These are phyloP conservation scores for Polypedilum pembai DNA, from an alignment of 1,140 invertebrate species.

Conservation along the genomic window DNA sequence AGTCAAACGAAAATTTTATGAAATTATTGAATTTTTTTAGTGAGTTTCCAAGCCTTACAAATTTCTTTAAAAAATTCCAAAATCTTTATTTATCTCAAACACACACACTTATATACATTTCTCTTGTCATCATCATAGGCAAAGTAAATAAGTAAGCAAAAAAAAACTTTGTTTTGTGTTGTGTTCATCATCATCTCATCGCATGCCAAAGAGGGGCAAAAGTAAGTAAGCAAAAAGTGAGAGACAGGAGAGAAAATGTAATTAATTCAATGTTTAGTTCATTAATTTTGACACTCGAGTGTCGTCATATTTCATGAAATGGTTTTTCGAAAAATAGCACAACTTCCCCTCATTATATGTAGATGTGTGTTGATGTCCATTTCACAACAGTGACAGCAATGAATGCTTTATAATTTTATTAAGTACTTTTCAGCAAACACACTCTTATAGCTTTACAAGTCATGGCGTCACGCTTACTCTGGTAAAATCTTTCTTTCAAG, in stretches of 20 bases:
- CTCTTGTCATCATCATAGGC: too few species aligned
- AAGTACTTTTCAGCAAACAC: not conserved
- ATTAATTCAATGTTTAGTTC: slow-evolving; percentile 19
- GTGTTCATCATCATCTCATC: not conserved
- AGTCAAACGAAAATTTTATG: too few species aligned
- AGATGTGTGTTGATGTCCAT: not conserved
- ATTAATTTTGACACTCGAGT: slow-evolving; percentile 8
- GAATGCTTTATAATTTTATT: slow-evolving; percentile 19
- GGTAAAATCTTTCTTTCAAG: not conserved
- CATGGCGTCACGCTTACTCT: too few species aligned
- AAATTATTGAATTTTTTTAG: too few species aligned
- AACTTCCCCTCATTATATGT: not conserved
- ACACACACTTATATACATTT: too few species aligned
- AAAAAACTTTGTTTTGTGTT: not conserved
- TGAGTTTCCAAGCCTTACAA: too few species aligned
- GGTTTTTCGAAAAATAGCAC: not conserved
- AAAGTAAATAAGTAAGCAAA: not conserved
- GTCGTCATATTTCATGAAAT: slow-evolving; percentile 15
- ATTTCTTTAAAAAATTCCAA: too few species aligned
- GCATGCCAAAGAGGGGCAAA: too few species aligned
- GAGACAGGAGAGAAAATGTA: slow-evolving; percentile 17
- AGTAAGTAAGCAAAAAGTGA: not conserved
- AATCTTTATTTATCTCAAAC: too few species aligned
- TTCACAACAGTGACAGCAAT: not conserved
- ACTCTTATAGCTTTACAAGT: too few species aligned